These are phyloP conservation scores for Gallinago media DNA, from an alignment of 2,113 vertebrate species.

Conservation along the genomic window DNA sequence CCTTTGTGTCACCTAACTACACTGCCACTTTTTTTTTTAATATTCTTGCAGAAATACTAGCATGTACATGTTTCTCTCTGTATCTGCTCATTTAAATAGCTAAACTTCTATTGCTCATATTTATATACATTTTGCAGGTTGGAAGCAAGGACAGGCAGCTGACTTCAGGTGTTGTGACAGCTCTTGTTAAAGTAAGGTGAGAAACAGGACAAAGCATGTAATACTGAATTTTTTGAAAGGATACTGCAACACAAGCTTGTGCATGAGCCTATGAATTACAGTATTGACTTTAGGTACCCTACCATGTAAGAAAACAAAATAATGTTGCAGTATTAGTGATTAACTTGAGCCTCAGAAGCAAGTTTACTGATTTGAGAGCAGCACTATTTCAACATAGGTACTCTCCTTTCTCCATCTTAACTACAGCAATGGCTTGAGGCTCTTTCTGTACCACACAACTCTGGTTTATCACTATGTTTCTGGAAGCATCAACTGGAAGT, in stretches of 20 bases:
- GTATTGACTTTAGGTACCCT: neutral
- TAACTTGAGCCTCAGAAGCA: neutral
- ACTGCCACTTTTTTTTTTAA: fast-evolving
- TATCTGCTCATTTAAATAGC: neutral
- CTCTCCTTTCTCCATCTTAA: neutral
- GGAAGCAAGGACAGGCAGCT: neutral
- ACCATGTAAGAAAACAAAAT: neutral
- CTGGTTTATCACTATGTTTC: neutral
- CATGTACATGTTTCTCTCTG: neutral
- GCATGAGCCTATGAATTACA: neutral
- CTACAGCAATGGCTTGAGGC: neutral
- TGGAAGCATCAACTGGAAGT: neutral
- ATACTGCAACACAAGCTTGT: neutral
- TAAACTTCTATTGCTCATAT: neutral
- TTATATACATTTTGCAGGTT: neutral
- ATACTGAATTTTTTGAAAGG: neutral
- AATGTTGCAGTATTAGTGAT: neutral
- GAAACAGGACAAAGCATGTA: neutral
- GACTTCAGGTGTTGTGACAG: neutral
- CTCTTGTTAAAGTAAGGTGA: neutral
- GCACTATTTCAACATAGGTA: neutral
- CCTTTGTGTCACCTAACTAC: neutral
- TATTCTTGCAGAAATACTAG: neutral
- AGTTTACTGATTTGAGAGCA: neutral
- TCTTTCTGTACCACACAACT: neutral